phyloP scores from a whole-genome alignment of 2,113 vertebrate species.

The Crotalus tigris region DNA sequence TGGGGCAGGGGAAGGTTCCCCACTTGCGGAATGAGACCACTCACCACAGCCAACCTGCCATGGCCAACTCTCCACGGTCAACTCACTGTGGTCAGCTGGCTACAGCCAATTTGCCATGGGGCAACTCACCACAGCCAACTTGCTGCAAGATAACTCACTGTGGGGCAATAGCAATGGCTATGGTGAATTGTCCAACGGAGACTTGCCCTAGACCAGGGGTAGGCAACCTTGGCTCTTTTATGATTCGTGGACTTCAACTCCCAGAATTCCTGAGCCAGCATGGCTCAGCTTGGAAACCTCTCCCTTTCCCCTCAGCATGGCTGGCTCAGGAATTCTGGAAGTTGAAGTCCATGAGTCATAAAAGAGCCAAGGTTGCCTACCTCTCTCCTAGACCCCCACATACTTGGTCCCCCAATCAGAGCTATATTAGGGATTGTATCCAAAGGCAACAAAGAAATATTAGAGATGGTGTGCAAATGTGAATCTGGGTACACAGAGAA shows the following conservation, averaged over 20 bases:
- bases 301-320: no score
- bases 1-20: neutral
- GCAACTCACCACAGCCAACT: neutral
- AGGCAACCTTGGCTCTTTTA: no score
- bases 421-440: neutral
- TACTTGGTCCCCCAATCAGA: neutral
- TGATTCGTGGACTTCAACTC: no score
- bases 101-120: neutral
- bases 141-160: fast-evolving
- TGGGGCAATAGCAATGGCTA: neutral
- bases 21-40: neutral
- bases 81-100: neutral
- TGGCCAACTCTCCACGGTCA: neutral
- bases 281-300: no score
- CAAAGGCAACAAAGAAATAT: neutral
- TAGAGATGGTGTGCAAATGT: neutral
- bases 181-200: neutral
- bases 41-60: no score
- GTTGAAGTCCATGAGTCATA: no score
- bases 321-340: no score
- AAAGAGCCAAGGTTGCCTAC: no score
- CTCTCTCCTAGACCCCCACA: no score
- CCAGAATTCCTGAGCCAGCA: no score
- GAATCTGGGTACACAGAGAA: neutral
- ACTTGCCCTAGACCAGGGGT: neutral